These are phyloP conservation scores for Cotesia typhae DNA, from an alignment of 1,140 invertebrate species.

Conservation along the genomic window DNA sequence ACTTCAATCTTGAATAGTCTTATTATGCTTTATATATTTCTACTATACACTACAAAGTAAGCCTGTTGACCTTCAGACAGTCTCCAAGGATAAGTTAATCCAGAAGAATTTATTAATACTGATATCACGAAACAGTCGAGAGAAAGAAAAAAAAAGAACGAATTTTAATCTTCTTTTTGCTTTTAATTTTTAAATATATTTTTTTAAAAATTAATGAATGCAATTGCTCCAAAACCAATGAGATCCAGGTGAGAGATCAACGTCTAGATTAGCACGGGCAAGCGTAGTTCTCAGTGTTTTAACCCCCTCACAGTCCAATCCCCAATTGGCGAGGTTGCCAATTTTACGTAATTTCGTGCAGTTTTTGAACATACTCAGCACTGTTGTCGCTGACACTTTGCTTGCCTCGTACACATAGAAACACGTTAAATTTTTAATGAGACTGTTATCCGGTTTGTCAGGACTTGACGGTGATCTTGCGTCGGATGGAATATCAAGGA, in stretches of 20 bases:
- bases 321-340: conserved; percentile 66
- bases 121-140: conserved; percentile 21
- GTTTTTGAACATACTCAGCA: conserved; percentile 56
- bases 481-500: conserved; percentile 34
- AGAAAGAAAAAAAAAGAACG: conserved; percentile 4
- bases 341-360: conserved; percentile 58
- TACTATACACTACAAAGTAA: neutral
- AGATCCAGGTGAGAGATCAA: conserved; percentile 61
- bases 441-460: conserved; percentile 45
- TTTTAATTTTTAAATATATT: neutral
- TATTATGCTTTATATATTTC: neutral
- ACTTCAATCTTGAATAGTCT: neutral
- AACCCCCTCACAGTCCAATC: conserved; percentile 59
- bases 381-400: conserved; percentile 55
- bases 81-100: conserved; percentile 19
- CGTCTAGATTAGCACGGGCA: conserved; percentile 58
- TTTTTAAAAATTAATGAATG: conserved; percentile 47
- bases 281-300: conserved; percentile 53
- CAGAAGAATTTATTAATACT: conserved; percentile 18
- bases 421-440: conserved; percentile 59
- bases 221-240: conserved; percentile 66
- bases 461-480: conserved; percentile 21
- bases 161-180: no score
- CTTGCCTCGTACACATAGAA: conserved; percentile 65
- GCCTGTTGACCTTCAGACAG: conserved; percentile 5